phyloP scores from a whole-genome alignment of 2,888 invertebrate genomes.

The Mythimna vitellina region DNA sequence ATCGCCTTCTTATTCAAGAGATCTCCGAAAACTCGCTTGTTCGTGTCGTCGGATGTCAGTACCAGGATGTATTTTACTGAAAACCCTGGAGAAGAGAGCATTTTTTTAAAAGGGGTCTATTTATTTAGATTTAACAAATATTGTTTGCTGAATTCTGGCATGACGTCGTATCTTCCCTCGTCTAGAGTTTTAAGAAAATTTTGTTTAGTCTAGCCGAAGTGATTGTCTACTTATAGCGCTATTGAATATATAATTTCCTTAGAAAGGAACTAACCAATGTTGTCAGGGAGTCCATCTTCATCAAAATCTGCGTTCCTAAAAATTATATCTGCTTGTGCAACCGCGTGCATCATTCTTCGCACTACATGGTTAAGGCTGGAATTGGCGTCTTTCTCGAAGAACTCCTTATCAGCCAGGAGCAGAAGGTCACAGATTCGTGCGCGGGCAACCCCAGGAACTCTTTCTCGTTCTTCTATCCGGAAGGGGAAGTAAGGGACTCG shows the following conservation, averaged over 20 bases:
- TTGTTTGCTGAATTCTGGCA: background rate
- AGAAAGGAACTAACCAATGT: constrained; percentile 79
- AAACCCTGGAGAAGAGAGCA: constrained; percentile 77
- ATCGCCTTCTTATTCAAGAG: constrained; percentile 70
- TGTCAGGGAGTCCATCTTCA: constrained; percentile 88
- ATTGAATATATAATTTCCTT: background rate
- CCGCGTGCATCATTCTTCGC: constrained; percentile 84
- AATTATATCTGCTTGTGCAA: constrained; percentile 89
- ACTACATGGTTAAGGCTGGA: constrained; percentile 84
- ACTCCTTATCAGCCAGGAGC: constrained; percentile 87
- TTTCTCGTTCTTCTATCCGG: constrained; percentile 72
- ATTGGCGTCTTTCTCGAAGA: constrained; percentile 84
- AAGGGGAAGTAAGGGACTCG: constrained; percentile 75
- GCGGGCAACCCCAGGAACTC: constrained; percentile 73
- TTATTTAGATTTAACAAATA: background rate
- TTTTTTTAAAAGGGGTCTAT: background rate
- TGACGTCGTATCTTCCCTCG: background rate
- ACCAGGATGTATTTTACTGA: constrained; percentile 87
- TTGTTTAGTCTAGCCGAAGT: background rate
- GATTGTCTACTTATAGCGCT: background rate
- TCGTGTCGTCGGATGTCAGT: constrained; percentile 82
- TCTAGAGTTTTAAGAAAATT: background rate
- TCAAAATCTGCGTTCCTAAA: constrained; percentile 90
- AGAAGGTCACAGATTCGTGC: constrained; percentile 86
- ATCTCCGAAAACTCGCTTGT: constrained; percentile 82